These are phyloP conservation scores for Bubo bubo DNA, from an alignment of 2,113 vertebrate genomes.

Conservation along the genomic window DNA sequence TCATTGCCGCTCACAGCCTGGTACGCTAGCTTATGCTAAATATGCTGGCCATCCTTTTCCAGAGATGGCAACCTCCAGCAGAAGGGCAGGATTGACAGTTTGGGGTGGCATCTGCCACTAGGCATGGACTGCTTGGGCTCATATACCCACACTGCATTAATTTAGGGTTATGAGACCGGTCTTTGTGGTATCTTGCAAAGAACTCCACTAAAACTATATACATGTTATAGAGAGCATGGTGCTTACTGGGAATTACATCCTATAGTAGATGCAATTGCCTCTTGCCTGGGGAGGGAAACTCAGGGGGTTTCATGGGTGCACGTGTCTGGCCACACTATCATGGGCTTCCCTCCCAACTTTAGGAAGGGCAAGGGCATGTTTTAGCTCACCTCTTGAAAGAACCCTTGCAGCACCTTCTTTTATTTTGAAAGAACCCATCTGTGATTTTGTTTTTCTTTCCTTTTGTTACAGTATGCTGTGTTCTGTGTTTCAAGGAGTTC, in stretches of 20 bases:
- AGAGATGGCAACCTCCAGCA: neutral
- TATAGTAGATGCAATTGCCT: neutral
- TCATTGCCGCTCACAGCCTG: neutral
- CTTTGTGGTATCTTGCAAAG: neutral
- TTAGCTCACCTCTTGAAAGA: neutral
- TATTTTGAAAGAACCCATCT: neutral
- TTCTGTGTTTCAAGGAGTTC: neutral
- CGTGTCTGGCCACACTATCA: accelerated
- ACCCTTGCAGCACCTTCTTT: neutral
- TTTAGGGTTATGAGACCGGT: neutral
- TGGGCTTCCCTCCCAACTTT: neutral
- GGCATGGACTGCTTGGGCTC: neutral
- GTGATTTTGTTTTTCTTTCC: neutral
- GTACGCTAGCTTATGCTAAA: neutral
- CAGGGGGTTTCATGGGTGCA: accelerated
- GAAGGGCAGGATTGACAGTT: neutral
- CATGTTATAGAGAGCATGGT: neutral
- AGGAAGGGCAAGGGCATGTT: neutral
- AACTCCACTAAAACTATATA: neutral
- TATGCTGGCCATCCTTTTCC: neutral
- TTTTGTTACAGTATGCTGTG: neutral
- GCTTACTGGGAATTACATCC: neutral
- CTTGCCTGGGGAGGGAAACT: neutral
- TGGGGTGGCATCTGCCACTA: neutral
- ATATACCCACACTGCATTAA: accelerated